phyloP scores from a whole-genome alignment of 2,888 invertebrate species.

The Tromatobia lineatoria region DNA sequence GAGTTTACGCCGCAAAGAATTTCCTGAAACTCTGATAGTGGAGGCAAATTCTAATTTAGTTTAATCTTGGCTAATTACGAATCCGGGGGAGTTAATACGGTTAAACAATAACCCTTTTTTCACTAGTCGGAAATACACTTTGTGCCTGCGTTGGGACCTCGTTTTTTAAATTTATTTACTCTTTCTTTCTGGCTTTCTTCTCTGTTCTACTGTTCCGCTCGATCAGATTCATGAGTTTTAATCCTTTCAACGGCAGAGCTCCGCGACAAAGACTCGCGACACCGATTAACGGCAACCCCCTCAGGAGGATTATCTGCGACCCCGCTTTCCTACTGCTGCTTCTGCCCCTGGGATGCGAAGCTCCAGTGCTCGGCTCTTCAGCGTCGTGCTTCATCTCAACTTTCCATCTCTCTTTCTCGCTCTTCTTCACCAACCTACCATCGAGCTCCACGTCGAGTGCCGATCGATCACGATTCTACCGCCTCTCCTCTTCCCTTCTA shows the following conservation, averaged over 20 bases:
- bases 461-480: constrained; percentile 61
- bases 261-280: constrained; percentile 53
- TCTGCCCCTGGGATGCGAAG: constrained; percentile 37
- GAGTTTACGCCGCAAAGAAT: not conserved
- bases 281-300: constrained; percentile 57
- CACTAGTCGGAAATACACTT: not conserved
- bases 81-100: constrained; percentile 1
- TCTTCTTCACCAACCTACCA: constrained; percentile 35
- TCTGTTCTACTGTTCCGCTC: constrained; percentile 31
- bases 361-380: constrained; percentile 43
- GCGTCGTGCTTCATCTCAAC: constrained; percentile 42
- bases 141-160: not conserved
- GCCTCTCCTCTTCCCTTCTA: constrained; percentile 49
- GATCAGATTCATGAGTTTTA: constrained; percentile 62
- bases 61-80: constrained; percentile 18
- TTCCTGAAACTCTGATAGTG: not conserved
- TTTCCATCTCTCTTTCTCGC: constrained; percentile 35
- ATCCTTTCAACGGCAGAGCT: constrained; percentile 45
- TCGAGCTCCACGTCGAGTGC: constrained; percentile 41
- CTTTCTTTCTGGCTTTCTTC: constrained; percentile 15
- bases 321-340: constrained; percentile 36
- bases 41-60: not conserved
- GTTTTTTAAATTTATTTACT: not conserved
- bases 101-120: constrained; percentile 19
- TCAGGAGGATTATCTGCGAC: constrained; percentile 55